Percentiles rank a stretch among this genome's conserved stretches.
Evolutionary conservation across 2,888 invertebrate species (phyloP).

Genomic region (Orchesellides sinensis): DNA sequence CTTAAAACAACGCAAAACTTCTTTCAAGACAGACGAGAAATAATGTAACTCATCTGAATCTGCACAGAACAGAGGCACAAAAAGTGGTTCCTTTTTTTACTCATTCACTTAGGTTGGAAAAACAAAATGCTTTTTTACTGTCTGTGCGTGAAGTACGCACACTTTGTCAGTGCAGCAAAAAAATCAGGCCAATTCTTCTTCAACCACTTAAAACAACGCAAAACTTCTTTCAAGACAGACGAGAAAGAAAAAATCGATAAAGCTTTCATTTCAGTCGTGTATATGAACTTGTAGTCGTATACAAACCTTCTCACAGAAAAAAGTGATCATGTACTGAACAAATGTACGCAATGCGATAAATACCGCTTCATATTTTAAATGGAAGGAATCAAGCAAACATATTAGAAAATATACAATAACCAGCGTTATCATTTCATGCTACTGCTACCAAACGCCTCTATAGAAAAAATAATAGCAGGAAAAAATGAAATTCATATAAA

Average conservation of each 20-base stretch:
- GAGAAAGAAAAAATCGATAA: constrained; percentile 43
- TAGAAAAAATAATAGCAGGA: not conserved
- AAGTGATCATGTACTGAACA: constrained; percentile 14
- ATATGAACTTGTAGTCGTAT: too few species aligned
- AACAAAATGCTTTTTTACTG: not conserved
- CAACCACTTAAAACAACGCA: constrained; percentile 28
- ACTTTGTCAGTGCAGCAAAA: too few species aligned
- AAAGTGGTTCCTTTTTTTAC: not conserved
- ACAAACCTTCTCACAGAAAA: not conserved
- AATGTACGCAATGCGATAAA: constrained; percentile 19
- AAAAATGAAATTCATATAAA: constrained; percentile 51
- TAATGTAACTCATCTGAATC: not conserved
- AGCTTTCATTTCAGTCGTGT: constrained; percentile 15
- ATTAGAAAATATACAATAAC: too few species aligned
- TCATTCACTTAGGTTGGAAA: constrained; percentile 7
- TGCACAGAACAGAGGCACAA: not conserved
- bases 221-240: constrained; percentile 7
- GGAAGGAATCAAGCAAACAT: constrained; percentile 2
- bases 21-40: constrained; percentile 6
- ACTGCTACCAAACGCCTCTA: not conserved
- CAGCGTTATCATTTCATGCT: not conserved
- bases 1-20: constrained; percentile 27
- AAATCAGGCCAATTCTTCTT: constrained; percentile 31
- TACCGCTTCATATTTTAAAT: not conserved
- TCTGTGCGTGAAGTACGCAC: not conserved